Evolutionary conservation across 2,113 vertebrate genomes (phyloP).

Genomic region (Maccullochella peelii): DNA sequence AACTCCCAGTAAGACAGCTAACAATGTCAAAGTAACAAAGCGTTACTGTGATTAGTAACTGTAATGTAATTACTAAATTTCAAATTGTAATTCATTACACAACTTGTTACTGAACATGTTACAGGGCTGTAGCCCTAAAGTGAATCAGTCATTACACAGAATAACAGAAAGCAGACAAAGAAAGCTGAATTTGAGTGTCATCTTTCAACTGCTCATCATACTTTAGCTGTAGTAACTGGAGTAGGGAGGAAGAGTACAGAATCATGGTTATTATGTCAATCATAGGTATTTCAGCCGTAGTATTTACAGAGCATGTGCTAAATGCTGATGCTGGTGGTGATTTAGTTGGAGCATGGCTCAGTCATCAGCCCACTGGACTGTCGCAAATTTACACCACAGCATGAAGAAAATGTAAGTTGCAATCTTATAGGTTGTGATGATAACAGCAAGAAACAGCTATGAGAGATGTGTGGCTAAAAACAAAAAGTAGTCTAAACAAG

Average conservation of each 20-base stretch:
- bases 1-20: too few species aligned
- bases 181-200: background rate
- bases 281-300: background rate
- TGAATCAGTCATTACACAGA: background rate
- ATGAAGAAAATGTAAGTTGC: background rate
- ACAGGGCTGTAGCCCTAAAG: background rate
- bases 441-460: background rate
- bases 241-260: background rate
- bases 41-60: too few species aligned
- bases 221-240: background rate
- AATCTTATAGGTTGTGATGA: background rate
- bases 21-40: too few species aligned
- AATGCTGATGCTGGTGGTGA: background rate
- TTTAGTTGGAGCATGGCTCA: slow-evolving; percentile 4
- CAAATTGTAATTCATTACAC: too few species aligned
- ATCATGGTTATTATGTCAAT: slow-evolving; percentile 13
- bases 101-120: too few species aligned
- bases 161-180: background rate
- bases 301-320: background rate
- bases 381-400: background rate
- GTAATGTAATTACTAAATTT: too few species aligned
- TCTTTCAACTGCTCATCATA: background rate
- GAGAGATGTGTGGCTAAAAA: background rate
- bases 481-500: background rate
- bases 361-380: background rate